Base-by-base conservation (phyloP, 2,888 invertebrate species). In the Drosophila subquinaria region DNA sequence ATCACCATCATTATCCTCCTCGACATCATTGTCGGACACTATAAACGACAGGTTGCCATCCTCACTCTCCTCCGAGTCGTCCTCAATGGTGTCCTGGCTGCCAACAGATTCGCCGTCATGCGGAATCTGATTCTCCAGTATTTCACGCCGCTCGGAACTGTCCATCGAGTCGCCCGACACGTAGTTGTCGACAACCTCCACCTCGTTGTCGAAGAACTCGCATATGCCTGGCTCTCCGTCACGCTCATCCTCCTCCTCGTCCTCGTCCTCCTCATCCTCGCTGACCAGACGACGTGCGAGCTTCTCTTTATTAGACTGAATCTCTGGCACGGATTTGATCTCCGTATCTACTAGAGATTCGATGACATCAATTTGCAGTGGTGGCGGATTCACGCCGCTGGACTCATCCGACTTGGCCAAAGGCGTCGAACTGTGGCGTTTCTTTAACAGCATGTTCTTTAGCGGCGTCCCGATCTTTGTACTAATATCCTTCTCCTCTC, bases 91-190 rank as follows among this genome's bases (percentile, higher is more conserved):
- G 27, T 85, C 88, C 47, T 94, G 93, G 50, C 94, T 94, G 51
- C 93, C 93, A 67, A 95, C 88, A 3, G 94, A 94, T 90, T 94
- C 94, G 2, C 94, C 94, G 75, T 93, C 93, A 40, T 93, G 93
- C 13, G 91, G 65, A 50, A 95, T 91, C 90, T 94, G 93, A 88
- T 95, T 93, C 61, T 94, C 93, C 73, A 92, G 82, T 48, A 94
- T 93, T 81, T 94, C 94, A 43, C 89, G 92, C 40, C 90, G 93
- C 82, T 94, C 94, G 30, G 93, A 93, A 11, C 93, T 94, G 76
- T 94, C 93, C 91, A 93, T 89, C 0, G 93, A 93, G 48, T 92
- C 92, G 4, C 92, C 92, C 33, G 92, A 91, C 51, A 76, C 13
- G 71, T 91, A 91, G 36, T 86, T 78, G 1, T 83, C 78, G 4